Evolutionary conservation across 2,113 vertebrate genomes (phyloP).

Genomic region (Aythya baeri): DNA sequence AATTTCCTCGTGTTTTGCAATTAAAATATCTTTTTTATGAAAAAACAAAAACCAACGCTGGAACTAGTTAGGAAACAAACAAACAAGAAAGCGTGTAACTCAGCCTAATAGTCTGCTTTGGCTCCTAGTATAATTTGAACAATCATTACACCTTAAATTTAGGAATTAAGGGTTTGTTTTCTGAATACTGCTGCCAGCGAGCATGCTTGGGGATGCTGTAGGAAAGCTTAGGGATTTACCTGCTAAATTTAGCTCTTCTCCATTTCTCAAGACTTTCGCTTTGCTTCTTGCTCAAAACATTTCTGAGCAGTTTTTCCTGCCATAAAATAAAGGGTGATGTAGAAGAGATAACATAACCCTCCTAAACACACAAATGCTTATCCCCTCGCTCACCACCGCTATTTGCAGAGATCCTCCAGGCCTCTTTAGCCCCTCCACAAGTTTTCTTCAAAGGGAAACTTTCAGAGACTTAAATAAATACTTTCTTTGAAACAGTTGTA

Average conservation of each 20-base stretch:
- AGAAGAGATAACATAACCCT: background rate
- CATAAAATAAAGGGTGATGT: background rate
- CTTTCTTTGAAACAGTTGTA: slow-evolving; percentile 35
- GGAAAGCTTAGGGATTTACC: slow-evolving; percentile 18
- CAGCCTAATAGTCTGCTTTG: background rate
- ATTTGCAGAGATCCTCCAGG: slow-evolving; percentile 13
- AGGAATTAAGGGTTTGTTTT: slow-evolving; percentile 14
- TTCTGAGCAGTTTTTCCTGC: background rate
- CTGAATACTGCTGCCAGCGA: background rate
- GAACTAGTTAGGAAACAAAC: background rate
- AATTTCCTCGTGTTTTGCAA: background rate
- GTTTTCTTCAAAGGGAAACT: slow-evolving; percentile 38
- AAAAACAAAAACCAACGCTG: background rate
- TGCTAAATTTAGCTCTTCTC: slow-evolving; percentile 24
- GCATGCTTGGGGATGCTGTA: background rate
- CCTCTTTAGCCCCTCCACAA: background rate
- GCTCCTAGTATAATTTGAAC: background rate
- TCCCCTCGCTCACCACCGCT: background rate
- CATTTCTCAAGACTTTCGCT: background rate
- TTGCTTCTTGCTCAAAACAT: background rate
- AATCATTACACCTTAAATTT: background rate
- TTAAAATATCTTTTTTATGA: background rate
- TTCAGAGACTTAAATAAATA: slow-evolving; percentile 32
- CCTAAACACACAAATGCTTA: background rate
- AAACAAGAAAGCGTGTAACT: background rate